Evolutionary conservation across 2,113 vertebrate genomes (phyloP), one percentile per base, ranked within the genome.

Genomic region (Myrmophylax atrothorax): DNA sequence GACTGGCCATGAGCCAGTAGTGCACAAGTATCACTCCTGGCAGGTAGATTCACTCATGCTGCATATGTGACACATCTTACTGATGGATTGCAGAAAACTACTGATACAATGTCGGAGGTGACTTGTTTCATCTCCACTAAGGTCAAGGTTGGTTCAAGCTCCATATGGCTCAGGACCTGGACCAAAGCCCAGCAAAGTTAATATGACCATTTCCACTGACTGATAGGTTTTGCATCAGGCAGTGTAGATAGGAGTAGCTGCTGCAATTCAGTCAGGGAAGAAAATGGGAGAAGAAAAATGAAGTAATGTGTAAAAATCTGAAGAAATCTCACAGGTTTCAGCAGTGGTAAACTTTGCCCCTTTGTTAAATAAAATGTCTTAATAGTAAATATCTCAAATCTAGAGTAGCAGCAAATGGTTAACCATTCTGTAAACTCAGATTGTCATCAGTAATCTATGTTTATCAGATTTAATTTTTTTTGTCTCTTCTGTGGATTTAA

Each of bases 91-190:
- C 55, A 84, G 59, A 87, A 94, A 94, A 80, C 79, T 91, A 90
- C 74, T 85, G 78, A 69, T 94, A 70, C 3, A 1, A 59, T 91
- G 87, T 85, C 7, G 0, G 70, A 87, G 87, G 66, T 93, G 91
- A 93, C 84, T 96, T 89, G 75, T 97, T 96, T 94, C 63, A 86
- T 97, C 87, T 94, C 68, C 0, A 0, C 52, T 7, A 47, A 90
- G 85, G 94, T 96, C 96, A 97, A 96, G 96, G 95, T 95, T 94
- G 82, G 75, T 90, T 95, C 92, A 92, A 88, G 59, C 67, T 88
- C 63, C 60, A 59, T 88, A 67, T 75, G 93, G 82, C 75, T 96
- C 87, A 94, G 59, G 75, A 83, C 50, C 87, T 96, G 96, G 93
- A 89, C 68, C 55, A 90, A 94, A 94, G 94, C 92, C 94, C 93